Percentiles rank a stretch among this genome's conserved stretches.
phyloP scores from a whole-genome alignment of 2,888 invertebrate genomes.

The Linnaemya tessellans region DNA sequence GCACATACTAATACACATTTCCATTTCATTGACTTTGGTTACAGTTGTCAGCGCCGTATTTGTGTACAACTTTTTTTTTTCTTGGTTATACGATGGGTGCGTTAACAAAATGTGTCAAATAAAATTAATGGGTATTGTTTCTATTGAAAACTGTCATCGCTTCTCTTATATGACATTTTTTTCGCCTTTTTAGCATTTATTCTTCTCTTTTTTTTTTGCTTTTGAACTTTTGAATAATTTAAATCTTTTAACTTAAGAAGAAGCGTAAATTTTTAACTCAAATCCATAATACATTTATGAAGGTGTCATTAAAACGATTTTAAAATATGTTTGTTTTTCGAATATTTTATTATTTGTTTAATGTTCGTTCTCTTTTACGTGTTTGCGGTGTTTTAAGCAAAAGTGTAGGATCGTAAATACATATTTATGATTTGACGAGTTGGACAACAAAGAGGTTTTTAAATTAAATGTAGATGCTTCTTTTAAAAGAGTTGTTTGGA shows the following conservation, averaged over 20 bases:
- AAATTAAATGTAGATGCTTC: no score
- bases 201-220: neutral
- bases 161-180: conserved; percentile 10
- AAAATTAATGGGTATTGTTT: conserved; percentile 47
- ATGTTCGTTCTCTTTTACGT: neutral
- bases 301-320: neutral
- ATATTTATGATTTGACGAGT: neutral
- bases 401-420: neutral
- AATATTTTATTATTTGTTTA: neutral
- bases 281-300: neutral
- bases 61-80: conserved; percentile 10
- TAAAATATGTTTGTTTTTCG: neutral
- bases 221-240: neutral
- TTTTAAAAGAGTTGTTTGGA: no score
- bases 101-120: conserved; percentile 62
- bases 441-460: neutral
- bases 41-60: conserved; percentile 22
- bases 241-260: neutral
- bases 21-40: conserved; percentile 34
- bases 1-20: neutral
- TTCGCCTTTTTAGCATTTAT: neutral
- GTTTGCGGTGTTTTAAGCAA: neutral
- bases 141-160: conserved; percentile 8
- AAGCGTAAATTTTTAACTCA: no score
- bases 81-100: conserved; percentile 23